phyloP scores from a whole-genome alignment of 2,797 vertebrate species.

The Echeneis naucrates region DNA sequence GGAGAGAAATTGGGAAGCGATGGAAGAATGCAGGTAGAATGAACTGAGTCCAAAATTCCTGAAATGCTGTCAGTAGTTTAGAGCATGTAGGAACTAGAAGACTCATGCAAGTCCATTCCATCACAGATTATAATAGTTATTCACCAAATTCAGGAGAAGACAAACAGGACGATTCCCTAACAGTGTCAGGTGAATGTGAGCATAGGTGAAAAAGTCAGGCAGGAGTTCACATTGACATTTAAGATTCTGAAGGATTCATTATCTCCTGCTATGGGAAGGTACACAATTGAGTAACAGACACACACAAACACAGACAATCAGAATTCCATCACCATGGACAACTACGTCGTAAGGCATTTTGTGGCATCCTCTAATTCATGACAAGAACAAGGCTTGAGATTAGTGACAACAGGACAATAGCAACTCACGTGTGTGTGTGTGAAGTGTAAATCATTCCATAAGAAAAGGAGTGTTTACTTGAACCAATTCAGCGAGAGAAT shows the following conservation, averaged over 20 bases:
- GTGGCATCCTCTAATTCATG: conserved; percentile 57
- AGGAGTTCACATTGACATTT: conserved; percentile 49
- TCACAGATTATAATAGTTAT: conserved; percentile 44
- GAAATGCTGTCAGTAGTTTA: conserved; percentile 72
- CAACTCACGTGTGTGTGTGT: conserved; percentile 1
- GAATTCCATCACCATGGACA: conserved; percentile 61
- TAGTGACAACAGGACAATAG: conserved; percentile 62
- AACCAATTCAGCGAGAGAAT: too few relatives aligned
- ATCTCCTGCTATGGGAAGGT: conserved; percentile 49
- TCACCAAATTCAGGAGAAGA: conserved; percentile 15
- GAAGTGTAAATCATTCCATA: too few relatives aligned
- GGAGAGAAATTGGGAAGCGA: conserved; percentile 27
- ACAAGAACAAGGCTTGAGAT: conserved; percentile 62
- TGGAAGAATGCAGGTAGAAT: conserved; percentile 58
- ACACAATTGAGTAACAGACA: conserved; percentile 36
- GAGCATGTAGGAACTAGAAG: conserved; percentile 74
- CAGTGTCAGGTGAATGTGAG: conserved; percentile 35
- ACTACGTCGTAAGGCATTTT: conserved; percentile 55
- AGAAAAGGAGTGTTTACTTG: too few relatives aligned
- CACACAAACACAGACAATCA: conserved; percentile 7
- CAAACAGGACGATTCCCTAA: conserved; percentile 27
- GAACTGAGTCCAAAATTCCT: conserved; percentile 71
- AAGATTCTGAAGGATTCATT: conserved; percentile 30
- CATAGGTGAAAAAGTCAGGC: conserved; percentile 47
- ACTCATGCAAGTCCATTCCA: conserved; percentile 53